Conservation (phyloP, 1,140 invertebrate genomes). For the Bombus superbus region DNA sequence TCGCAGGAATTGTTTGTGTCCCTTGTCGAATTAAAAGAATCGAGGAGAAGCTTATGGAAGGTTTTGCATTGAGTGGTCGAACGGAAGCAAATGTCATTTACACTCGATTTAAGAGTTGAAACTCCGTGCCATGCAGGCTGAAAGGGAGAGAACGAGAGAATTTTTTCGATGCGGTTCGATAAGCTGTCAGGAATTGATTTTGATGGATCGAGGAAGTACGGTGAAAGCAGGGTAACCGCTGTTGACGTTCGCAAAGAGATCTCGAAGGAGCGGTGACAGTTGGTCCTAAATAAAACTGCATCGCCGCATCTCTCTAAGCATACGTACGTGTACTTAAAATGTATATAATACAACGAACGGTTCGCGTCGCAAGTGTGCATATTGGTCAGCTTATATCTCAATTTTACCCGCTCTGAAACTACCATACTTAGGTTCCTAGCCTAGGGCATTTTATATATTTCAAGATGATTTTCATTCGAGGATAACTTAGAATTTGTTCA, state of each 20-base stretch:
- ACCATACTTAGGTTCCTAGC: no score
- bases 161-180: conserved; percentile 35
- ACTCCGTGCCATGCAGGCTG: not conserved
- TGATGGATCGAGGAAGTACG: conserved; percentile 23
- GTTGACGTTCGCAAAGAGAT: conserved; percentile 18
- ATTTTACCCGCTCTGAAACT: no score
- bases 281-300: not conserved
- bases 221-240: not conserved
- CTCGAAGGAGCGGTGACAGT: conserved; percentile 14
- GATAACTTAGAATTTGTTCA: no score
- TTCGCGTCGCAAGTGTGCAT: no score
- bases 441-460: no score
- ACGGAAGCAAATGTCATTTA: conserved; percentile 1
- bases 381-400: no score
- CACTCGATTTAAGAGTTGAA: conserved; percentile 25
- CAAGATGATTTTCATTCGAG: no score
- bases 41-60: not conserved
- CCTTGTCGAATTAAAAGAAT: not conserved
- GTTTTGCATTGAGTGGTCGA: not conserved
- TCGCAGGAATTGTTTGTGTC: no score
- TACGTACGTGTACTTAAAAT: not conserved
- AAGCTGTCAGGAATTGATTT: conserved; percentile 27
- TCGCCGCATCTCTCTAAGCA: no score
- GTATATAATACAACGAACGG: not conserved
- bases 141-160: not conserved